Conservation (phyloP, 2,888 invertebrate species). For the Marasmarcha lunaedactyla region DNA sequence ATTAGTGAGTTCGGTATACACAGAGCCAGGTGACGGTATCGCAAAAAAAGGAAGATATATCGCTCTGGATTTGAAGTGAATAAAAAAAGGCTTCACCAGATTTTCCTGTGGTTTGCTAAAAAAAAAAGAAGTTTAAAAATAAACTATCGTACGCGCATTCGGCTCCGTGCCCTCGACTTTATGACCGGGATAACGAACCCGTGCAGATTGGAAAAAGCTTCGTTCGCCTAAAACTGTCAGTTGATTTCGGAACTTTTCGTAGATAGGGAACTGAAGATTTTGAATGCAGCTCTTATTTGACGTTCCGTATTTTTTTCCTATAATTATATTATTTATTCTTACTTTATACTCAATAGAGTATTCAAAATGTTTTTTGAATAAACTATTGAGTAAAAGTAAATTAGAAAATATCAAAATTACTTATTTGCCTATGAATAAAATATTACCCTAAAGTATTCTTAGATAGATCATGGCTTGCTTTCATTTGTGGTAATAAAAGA, state of each 20-base stretch:
- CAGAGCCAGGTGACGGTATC: slow-evolving; percentile 2
- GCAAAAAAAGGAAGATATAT: slow-evolving; percentile 3
- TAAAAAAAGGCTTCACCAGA: slow-evolving; percentile 20
- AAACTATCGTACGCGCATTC: slow-evolving; percentile 33
- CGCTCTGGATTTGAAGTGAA: background rate
- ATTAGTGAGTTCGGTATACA: background rate
- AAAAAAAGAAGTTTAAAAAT: slow-evolving; percentile 28
- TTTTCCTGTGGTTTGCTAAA: slow-evolving; percentile 40
- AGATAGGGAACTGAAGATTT: slow-evolving; percentile 3
- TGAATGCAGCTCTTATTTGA: no score
- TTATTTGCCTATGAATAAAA: no score
- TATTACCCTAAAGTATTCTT: no score
- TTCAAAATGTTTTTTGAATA: no score
- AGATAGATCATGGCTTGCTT: no score
- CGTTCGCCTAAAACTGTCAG: slow-evolving; percentile 19
- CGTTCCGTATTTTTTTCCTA: no score
- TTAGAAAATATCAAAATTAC: no score
- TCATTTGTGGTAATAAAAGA: no score
- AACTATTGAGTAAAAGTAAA: no score
- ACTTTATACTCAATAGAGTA: no score
- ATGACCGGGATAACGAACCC: slow-evolving; percentile 42
- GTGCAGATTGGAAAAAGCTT: slow-evolving; percentile 16
- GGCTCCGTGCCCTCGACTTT: slow-evolving; percentile 28
- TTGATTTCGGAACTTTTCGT: slow-evolving; percentile 20
- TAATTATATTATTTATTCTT: no score